Evolutionary conservation across 2,797 vertebrate genomes (phyloP), one percentile per base, ranked within the genome.

Genomic region (Xerus rutilus): DNA sequence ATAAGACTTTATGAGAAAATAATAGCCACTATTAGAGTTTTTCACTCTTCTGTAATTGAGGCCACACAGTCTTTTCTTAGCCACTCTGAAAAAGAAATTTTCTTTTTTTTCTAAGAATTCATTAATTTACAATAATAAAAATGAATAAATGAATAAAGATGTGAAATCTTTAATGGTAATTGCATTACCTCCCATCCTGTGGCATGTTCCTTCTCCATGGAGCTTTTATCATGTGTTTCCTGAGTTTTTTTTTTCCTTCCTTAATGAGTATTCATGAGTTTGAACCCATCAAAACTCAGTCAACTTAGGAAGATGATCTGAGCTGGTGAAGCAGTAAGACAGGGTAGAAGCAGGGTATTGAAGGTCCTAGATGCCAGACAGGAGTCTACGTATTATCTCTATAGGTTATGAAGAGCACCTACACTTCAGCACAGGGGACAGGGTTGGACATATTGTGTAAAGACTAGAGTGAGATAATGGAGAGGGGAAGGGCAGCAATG

Each of bases 1-100:
- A 84, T 94, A 93, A 97, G 90, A 81, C 20, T 97, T 87, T 67
- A 93, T 67, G 72, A 67, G 84, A 92, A 96, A 95, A 92, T 93
- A 94, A 94, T 74, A n/a, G 49, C 57, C 57, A 65, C 62, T 94
- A 73, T 45, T 43, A 86, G 15, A 86, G 30, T 89, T 96, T 96
- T 82, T 49, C 73, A 92, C 59, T 84, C 10, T 39, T 32, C 64
- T 86, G 20, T 77, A 88, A 86, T 92, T 89, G 90, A 91, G 65
- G 81, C 49, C 93, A 47, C 8, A 45, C 39, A 47, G n/a, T 85
- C 64, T 95, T 96, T 94, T 86, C 89, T 95, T 89, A 85, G 73
- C 30, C 84, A 57, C 45, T 70, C 62, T 70, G 70, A 95, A 93
- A 92, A 94, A 49, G 8, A n/a, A 83, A 84, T 95, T 94, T 86